phyloP scores from a whole-genome alignment of 2,888 invertebrate genomes.

The Cryptus armator region DNA sequence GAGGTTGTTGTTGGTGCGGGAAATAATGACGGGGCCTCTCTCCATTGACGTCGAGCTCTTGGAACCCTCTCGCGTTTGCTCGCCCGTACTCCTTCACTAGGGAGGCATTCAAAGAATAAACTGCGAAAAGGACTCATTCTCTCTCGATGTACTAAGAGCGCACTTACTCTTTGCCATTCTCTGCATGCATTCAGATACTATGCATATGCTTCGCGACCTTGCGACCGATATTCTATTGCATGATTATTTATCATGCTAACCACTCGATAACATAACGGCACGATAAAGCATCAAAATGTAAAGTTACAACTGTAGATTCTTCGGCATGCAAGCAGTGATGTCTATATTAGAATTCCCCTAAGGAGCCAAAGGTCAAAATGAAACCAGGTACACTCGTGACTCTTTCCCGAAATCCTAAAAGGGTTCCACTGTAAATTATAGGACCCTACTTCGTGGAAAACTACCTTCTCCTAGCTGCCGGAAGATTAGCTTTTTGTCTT shows the following conservation, averaged over 20 bases:
- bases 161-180: conserved; percentile 38
- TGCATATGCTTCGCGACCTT: background rate
- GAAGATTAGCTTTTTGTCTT: conserved; percentile 78
- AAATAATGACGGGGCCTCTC: conserved; percentile 77
- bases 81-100: conserved; percentile 49
- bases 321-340: conserved; percentile 19
- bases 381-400: conserved; percentile 16
- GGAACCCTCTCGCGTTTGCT: conserved; percentile 67
- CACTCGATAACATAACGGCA: background rate
- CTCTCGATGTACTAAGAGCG: conserved; percentile 45
- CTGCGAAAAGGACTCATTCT: conserved; percentile 78
- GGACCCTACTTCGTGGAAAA: conserved; percentile 73
- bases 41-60: conserved; percentile 76
- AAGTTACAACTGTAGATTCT: background rate
- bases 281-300: background rate
- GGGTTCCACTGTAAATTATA: conserved; percentile 81
- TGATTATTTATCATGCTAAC: background rate
- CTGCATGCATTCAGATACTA: conserved; percentile 14
- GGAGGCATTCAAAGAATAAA: conserved; percentile 76
- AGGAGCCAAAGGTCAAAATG: conserved; percentile 21
- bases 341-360: conserved; percentile 29
- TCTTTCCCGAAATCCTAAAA: conserved; percentile 79
- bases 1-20: conserved; percentile 61
- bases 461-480: conserved; percentile 63
- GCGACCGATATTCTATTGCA: background rate